These are phyloP conservation scores for Stictonetta naevosa DNA, from an alignment of 2,113 vertebrate species.

Conservation along the genomic window DNA sequence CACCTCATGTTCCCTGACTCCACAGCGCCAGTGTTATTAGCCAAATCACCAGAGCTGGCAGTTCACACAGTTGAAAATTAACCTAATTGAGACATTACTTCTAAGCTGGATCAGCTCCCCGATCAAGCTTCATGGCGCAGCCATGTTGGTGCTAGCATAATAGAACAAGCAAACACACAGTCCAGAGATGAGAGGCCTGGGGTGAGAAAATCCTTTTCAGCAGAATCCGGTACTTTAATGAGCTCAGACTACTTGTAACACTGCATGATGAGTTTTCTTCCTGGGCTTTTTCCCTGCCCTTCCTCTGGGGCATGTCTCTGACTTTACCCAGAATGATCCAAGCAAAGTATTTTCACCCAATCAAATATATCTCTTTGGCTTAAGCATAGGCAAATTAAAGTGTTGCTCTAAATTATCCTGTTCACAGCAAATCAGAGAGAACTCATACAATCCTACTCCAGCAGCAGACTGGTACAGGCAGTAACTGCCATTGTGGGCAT, in stretches of 20 bases:
- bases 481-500: fast-evolving
- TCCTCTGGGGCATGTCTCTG: neutral
- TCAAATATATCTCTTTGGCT: neutral
- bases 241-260: neutral
- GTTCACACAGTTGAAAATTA: neutral
- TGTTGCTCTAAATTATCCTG: neutral
- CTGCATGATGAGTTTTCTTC: neutral
- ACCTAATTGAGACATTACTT: neutral
- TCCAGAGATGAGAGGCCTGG: neutral
- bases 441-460: neutral
- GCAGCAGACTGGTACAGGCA: neutral
- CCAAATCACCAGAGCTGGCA: neutral
- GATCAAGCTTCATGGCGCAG: neutral
- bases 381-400: neutral
- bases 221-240: neutral
- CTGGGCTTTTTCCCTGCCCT: neutral
- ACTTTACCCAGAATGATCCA: neutral
- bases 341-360: neutral
- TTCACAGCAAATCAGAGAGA: neutral
- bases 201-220: neutral
- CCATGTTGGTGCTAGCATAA: neutral
- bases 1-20: neutral
- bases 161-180: neutral
- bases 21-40: neutral
- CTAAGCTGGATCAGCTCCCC: neutral